Percentiles rank a stretch among this genome's conserved stretches.
phyloP scores from a whole-genome alignment of 2,888 invertebrate species.

The Thera obeliscata region DNA sequence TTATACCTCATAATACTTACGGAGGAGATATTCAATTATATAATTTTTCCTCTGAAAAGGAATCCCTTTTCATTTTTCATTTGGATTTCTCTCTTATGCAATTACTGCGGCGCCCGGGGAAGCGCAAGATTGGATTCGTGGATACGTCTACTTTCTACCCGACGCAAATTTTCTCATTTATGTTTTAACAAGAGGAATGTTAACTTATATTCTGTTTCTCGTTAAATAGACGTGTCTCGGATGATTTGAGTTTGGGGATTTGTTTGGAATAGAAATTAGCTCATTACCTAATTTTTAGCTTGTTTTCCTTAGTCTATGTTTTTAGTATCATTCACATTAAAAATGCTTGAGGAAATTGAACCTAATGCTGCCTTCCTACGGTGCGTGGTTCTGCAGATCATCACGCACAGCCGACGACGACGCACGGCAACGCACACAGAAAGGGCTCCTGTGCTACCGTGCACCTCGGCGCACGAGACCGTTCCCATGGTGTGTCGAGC shows the following conservation, averaged over 20 bases:
- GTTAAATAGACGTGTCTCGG: constrained; percentile 76
- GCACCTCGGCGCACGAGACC: no score
- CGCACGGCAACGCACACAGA: no score
- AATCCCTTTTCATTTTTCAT: constrained; percentile 84
- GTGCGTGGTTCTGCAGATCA: no score
- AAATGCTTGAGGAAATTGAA: background rate
- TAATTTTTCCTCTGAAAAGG: constrained; percentile 82
- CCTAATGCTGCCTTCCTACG: no score
- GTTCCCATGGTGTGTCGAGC: no score
- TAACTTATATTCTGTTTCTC: constrained; percentile 78
- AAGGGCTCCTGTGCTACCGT: no score
- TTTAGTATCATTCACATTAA: background rate
- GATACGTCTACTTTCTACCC: constrained; percentile 58
- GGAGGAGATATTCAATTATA: constrained; percentile 83
- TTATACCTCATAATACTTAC: constrained; percentile 84
- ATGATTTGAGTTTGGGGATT: constrained; percentile 44
- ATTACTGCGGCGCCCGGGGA: constrained; percentile 76
- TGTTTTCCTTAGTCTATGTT: background rate
- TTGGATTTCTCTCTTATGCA: constrained; percentile 85
- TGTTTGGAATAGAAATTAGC: constrained; percentile 40
- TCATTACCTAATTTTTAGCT: constrained; percentile 24
- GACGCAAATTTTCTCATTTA: constrained; percentile 70
- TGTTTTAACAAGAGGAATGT: constrained; percentile 78
- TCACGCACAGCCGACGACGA: no score
- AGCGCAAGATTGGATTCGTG: constrained; percentile 69